phyloP scores from a whole-genome alignment of 2,797 vertebrate species.

The Bradypus variegatus region DNA sequence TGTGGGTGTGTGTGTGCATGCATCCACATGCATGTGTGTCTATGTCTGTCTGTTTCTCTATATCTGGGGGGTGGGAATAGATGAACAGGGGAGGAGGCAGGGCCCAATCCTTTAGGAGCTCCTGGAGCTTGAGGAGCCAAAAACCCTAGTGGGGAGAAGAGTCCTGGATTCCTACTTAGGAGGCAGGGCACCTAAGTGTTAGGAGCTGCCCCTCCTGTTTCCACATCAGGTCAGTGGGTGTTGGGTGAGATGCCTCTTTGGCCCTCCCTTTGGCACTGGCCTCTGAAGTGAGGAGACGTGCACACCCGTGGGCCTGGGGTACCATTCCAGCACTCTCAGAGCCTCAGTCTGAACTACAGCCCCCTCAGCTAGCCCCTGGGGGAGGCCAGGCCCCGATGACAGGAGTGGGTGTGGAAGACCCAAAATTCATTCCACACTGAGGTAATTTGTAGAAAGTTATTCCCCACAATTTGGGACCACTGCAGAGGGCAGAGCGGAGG shows the following conservation, averaged over 20 bases:
- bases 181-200: not conserved
- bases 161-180: not conserved
- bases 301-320: too few relatives aligned
- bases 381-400: not conserved
- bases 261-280: not conserved
- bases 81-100: not conserved
- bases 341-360: not conserved
- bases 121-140: not conserved
- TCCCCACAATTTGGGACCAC: not conserved
- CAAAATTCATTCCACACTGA: not conserved
- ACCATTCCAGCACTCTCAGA: not conserved
- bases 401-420: not conserved
- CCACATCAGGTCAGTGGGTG: not conserved
- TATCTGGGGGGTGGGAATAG: not conserved
- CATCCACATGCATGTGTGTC: not conserved
- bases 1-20: not conserved
- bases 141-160: not conserved
- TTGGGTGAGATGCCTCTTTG: not conserved
- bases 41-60: not conserved
- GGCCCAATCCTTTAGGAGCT: not conserved
- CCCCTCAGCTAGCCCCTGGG: not conserved
- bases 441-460: not conserved
- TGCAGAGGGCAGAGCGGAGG: not conserved
- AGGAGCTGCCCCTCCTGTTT: not conserved
- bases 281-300: not conserved